Base-by-base conservation (phyloP, 2,888 invertebrate species). In the Scotopteryx bipunctaria region DNA sequence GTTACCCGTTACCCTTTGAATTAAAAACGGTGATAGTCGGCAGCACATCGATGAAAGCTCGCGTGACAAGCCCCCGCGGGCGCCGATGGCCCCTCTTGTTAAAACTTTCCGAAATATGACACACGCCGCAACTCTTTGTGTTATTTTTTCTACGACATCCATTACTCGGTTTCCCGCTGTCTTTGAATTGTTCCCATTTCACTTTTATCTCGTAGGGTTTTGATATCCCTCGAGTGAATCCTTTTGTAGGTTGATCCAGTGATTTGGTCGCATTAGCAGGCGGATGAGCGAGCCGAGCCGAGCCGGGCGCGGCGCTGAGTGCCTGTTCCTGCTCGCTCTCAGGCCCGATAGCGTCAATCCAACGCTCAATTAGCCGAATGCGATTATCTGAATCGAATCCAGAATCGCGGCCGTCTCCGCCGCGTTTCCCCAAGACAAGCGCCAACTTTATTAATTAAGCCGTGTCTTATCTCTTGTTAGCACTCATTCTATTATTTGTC, bases 401-500 rank as follows among this genome's bases (percentile, higher is more conserved):
- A 81, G 81, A 80, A 80, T 78, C 81, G 82, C 78, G 76, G 71
- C 67, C 77, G 80, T 76, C 82, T 80, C 72, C 64, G 67, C 72
- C 76, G 76, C 74, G 73, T 69, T 79, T 75, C 81, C 78, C 78
- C 72, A 76, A 85, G 84, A 84, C 86, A 81, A 83, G 77, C 81
- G 81, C 86, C 81, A 90, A 90, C 89, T 90, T 90, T 90, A 90
- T 90, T 90, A 89, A 90, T 90, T 90, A 90, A 89, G 88, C 86
- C 86, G 82, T 86, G 90, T 90, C 89, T 90, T 90, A 90, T 90
- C 90, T 88, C 89, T 88, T 89, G 89, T 89, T 88, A 89, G 88
- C 90, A 90, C 90, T 90, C 90, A 84, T 90, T 90, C 87, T 88
- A 85, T 89, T 90, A 90, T 90, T 90, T 90, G 89, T 90, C 87